phyloP scores from a whole-genome alignment of 2,888 invertebrate genomes.

The Actias luna region DNA sequence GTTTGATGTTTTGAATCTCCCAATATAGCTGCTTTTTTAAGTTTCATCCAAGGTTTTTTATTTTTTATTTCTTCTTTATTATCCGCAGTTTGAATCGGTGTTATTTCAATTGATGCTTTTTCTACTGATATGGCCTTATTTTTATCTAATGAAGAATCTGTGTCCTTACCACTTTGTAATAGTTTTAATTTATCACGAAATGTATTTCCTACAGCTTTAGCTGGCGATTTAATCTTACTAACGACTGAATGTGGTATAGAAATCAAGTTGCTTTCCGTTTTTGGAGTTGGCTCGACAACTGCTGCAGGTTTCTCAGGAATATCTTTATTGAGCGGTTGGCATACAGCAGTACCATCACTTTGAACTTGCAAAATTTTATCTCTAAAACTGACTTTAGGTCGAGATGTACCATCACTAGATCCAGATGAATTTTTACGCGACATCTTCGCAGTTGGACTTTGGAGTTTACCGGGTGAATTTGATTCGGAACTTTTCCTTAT shows the following conservation, averaged over 20 bases:
- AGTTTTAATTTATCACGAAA: conserved; percentile 77
- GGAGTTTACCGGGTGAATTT: conserved; percentile 74
- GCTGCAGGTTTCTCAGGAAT: conserved; percentile 68
- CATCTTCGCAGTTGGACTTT: conserved; percentile 71
- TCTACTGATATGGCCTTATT: conserved; percentile 48
- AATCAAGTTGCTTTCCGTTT: conserved; percentile 71
- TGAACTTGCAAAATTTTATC: conserved; percentile 83
- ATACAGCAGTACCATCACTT: conserved; percentile 73
- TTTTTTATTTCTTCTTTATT: conserved; percentile 60
- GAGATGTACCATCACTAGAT: conserved; percentile 66
- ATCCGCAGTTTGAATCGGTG: conserved; percentile 51
- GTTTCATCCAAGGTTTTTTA: conserved; percentile 88
- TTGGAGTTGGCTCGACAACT: conserved; percentile 70
- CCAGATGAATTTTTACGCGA: conserved; percentile 76
- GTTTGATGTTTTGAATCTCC: conserved; percentile 74
- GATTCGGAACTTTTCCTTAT: conserved; percentile 76
- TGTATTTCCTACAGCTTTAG: conserved; percentile 71
- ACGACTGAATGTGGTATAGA: conserved; percentile 79
- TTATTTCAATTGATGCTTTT: conserved; percentile 58
- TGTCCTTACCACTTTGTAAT: conserved; percentile 68
- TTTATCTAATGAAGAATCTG: conserved; percentile 53
- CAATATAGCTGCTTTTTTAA: conserved; percentile 87
- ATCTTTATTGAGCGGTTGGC: conserved; percentile 71
- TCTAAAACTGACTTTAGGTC: conserved; percentile 83
- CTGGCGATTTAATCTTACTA: conserved; percentile 78